Conservation (phyloP, 2,888 invertebrate genomes). For the Amiota minor region DNA sequence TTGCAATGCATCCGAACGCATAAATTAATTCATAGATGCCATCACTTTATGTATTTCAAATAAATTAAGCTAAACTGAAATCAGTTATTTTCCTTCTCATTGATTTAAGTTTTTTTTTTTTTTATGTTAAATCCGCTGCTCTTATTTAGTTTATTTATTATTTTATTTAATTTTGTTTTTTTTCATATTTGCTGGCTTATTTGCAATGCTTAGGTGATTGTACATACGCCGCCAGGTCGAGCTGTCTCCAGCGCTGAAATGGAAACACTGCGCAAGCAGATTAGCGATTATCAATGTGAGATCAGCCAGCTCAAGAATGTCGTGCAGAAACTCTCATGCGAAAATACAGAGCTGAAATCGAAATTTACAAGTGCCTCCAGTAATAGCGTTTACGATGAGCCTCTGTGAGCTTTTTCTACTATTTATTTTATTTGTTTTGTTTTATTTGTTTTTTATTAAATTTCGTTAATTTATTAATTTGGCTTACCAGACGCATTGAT, state of each 20-base stretch:
- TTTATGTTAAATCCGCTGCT: conserved; percentile 19
- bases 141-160: conserved; percentile 32
- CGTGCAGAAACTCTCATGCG: conserved; percentile 84
- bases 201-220: conserved; percentile 58
- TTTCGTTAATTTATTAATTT: neutral
- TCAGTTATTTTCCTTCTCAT: neutral
- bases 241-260: conserved; percentile 63
- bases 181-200: conserved; percentile 41
- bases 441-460: conserved; percentile 35
- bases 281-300: conserved; percentile 70
- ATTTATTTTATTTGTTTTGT: conserved; percentile 38
- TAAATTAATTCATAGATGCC: neutral
- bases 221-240: conserved; percentile 61
- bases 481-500: conserved; percentile 69
- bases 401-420: conserved; percentile 66
- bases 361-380: conserved; percentile 70
- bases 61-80: conserved; percentile 2
- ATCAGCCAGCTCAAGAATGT: conserved; percentile 75
- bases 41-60: neutral
- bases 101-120: conserved; percentile 6
- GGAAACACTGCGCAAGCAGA: conserved; percentile 71
- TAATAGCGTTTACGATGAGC: conserved; percentile 71
- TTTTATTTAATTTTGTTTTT: conserved; percentile 35
- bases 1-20: neutral
- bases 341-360: conserved; percentile 84